phyloP scores from a whole-genome alignment of 37 sponge, comb jelly and placozoan species.

The Spongilla lacustris region DNA sequence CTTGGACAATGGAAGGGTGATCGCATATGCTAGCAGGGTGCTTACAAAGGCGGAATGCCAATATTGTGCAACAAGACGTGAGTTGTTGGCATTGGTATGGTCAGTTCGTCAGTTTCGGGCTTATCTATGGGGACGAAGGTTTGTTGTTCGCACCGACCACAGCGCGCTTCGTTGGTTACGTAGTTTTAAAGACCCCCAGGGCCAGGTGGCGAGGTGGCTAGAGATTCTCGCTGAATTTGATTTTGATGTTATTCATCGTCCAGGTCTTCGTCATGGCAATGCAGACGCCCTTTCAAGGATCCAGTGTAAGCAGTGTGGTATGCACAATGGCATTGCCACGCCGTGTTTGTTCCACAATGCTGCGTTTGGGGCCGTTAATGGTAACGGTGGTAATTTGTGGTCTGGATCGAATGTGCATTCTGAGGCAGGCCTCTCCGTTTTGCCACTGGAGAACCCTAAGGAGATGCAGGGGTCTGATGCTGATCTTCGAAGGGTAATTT shows the following conservation, averaged over 20 bases:
- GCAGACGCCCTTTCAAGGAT: slow-evolving; percentile 26
- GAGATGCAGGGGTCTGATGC: no score
- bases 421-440: no score
- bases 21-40: slow-evolving; percentile 21
- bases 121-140: slow-evolving; percentile 7
- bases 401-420: no score
- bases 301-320: slow-evolving; percentile 17
- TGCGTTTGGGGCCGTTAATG: no score
- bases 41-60: slow-evolving; percentile 14
- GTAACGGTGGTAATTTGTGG: no score
- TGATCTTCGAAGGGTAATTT: no score
- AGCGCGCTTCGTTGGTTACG: slow-evolving; percentile 26
- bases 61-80: slow-evolving; percentile 25
- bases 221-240: slow-evolving; percentile 20
- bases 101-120: slow-evolving; percentile 8
- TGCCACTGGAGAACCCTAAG: no score
- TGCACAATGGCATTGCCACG: not conserved
- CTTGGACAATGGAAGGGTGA: not conserved
- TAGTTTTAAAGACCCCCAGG: slow-evolving; percentile 26
- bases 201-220: slow-evolving; percentile 38
- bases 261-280: slow-evolving; percentile 5
- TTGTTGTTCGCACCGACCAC: slow-evolving; percentile 31
- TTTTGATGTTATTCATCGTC: slow-evolving; percentile 26
- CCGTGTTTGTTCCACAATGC: no score
- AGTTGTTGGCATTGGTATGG: slow-evolving; percentile 29